phyloP scores from a whole-genome alignment of 2,797 vertebrate species.

The Myotis findleyi region DNA sequence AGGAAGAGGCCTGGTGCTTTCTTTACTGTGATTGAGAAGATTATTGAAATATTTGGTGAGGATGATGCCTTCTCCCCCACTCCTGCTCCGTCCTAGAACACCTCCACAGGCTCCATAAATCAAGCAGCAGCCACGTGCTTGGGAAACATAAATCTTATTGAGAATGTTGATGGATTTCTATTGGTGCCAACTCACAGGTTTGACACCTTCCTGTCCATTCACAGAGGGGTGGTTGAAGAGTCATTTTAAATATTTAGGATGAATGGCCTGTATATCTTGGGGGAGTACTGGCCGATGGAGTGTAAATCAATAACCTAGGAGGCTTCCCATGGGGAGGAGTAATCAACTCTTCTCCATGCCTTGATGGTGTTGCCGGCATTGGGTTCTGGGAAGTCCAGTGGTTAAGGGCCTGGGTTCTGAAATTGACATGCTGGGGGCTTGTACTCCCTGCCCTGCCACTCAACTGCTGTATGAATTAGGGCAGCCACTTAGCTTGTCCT shows the following conservation, averaged over 20 bases:
- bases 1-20: conserved; percentile 57
- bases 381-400: not conserved
- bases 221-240: conserved; percentile 33
- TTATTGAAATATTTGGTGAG: not conserved
- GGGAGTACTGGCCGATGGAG: conserved; percentile 58
- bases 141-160: not conserved
- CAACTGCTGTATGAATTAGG: not conserved
- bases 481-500: not conserved
- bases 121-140: not conserved
- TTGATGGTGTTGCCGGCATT: not conserved
- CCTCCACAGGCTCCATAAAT: not conserved
- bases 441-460: not conserved
- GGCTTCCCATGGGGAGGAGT: not conserved
- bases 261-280: conserved; percentile 63
- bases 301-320: conserved; percentile 76
- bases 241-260: conserved; percentile 76
- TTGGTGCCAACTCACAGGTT: not conserved
- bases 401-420: not conserved
- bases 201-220: conserved; percentile 27
- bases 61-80: not conserved
- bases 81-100: not conserved
- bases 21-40: conserved; percentile 24
- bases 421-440: not conserved
- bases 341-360: not conserved
- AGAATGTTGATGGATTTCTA: conserved; percentile 54